These are phyloP conservation scores for Lytechinus variegatus DNA, from an alignment of 35 echinoderm and acorn worm genomes.

Conservation along the genomic window DNA sequence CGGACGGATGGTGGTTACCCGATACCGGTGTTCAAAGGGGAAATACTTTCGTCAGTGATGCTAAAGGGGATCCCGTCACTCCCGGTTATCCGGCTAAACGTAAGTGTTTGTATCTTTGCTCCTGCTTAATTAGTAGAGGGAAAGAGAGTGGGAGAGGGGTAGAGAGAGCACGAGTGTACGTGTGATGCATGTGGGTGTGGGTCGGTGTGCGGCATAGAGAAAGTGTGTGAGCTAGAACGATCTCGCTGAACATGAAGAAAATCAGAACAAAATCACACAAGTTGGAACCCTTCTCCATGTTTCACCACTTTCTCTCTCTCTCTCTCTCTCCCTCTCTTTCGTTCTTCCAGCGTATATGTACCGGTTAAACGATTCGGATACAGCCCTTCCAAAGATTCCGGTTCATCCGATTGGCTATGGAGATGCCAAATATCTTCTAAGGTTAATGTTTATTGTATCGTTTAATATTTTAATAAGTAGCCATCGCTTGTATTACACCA, in stretches of 20 bases:
- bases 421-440: slow-evolving; percentile 54
- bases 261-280: too few relatives aligned
- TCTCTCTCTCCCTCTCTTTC: neutral
- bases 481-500: too few relatives aligned
- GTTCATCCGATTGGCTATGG: slow-evolving; percentile 80
- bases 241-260: too few relatives aligned
- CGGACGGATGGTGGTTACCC: slow-evolving; percentile 86
- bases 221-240: too few relatives aligned
- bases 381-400: slow-evolving; percentile 74
- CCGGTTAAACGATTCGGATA: slow-evolving; percentile 57
- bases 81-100: slow-evolving; percentile 89
- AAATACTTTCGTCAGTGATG: slow-evolving; percentile 72
- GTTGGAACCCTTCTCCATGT: neutral
- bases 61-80: slow-evolving; percentile 80
- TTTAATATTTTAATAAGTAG: too few relatives aligned
- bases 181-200: too few relatives aligned
- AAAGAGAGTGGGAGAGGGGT: neutral
- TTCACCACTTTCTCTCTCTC: neutral
- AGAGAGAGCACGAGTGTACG: too few relatives aligned
- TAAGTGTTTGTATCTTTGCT: slow-evolving; percentile 10
- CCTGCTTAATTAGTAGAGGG: neutral
- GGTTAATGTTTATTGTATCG: neutral
- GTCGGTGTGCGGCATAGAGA: too few relatives aligned
- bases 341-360: slow-evolving; percentile 58
- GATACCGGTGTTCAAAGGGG: slow-evolving; percentile 89